A percentile compares a stretch with the other conserved stretches of the same genome.
Conservation (phyloP, 2,797 vertebrate genomes). For the Neosilurus hyrtlii region DNA sequence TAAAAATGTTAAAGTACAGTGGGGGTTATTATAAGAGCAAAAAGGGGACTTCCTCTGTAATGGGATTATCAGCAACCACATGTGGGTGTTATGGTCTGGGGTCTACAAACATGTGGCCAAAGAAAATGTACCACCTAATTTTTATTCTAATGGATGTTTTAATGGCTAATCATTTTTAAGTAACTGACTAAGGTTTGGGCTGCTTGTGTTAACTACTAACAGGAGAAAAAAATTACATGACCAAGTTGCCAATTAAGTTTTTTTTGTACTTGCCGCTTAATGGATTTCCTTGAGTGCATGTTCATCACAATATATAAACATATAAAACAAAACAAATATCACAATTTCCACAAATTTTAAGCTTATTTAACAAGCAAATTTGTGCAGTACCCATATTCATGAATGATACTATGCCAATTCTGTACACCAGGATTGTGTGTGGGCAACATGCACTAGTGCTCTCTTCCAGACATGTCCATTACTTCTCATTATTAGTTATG, state of each 20-base stretch:
- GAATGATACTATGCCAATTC: neutral
- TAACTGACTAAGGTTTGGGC: neutral
- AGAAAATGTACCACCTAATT: neutral
- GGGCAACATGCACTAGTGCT: neutral
- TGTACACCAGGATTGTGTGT: neutral
- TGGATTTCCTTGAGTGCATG: neutral
- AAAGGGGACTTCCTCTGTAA: too few relatives aligned
- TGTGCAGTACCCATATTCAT: neutral
- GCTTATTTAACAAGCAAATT: neutral
- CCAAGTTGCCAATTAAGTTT: neutral
- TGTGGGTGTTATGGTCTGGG: too few relatives aligned
- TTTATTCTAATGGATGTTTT: neutral
- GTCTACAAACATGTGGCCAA: too few relatives aligned
- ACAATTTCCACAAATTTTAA: neutral
- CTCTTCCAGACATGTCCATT: conserved; percentile 61
- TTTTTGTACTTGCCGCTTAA: neutral
- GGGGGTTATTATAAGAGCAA: too few relatives aligned
- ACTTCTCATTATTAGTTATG: neutral
- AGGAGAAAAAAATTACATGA: neutral
- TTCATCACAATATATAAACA: neutral
- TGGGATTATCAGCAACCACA: too few relatives aligned
- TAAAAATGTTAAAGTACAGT: too few relatives aligned
- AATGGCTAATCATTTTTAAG: neutral
- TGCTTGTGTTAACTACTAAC: neutral
- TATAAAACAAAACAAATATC: neutral